A percentile compares a stretch with the other conserved stretches of the same genome.
phyloP scores from a whole-genome alignment of 2,888 invertebrate genomes.

The Dasysyrphus tricinctus region DNA sequence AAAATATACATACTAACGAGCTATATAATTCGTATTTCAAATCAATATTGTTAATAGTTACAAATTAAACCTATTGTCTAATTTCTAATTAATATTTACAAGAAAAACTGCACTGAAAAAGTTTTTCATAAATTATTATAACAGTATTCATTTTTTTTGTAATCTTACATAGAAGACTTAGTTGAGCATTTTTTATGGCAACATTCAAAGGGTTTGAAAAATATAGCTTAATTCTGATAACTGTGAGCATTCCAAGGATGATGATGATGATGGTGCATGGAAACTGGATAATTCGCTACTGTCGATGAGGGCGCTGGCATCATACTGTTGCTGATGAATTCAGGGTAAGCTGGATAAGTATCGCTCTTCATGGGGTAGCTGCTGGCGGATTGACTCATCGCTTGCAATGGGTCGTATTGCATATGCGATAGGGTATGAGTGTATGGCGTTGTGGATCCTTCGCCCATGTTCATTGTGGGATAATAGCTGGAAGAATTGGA shows the following conservation, averaged over 20 bases:
- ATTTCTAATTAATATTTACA: constrained; percentile 25
- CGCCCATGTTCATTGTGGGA: constrained; percentile 54
- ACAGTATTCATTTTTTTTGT: constrained; percentile 15
- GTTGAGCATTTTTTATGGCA: constrained; percentile 60
- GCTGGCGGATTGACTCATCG: constrained; percentile 54
- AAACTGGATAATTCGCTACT: constrained; percentile 59
- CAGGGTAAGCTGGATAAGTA: constrained; percentile 64
- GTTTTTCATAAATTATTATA: constrained; percentile 16
- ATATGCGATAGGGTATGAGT: constrained; percentile 52
- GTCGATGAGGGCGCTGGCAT: constrained; percentile 56
- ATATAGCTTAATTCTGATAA: constrained; percentile 58
- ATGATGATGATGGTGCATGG: constrained; percentile 58
- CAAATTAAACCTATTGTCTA: constrained; percentile 27
- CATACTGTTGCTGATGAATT: constrained; percentile 69
- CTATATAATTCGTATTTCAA: constrained; percentile 51
- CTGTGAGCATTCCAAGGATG: constrained; percentile 66
- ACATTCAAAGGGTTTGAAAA: constrained; percentile 25
- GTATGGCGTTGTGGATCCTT: constrained; percentile 53
- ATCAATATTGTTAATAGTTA: constrained; percentile 34
- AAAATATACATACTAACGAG: constrained; percentile 67
- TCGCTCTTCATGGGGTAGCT: constrained; percentile 63
- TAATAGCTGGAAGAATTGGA: constrained; percentile 62
- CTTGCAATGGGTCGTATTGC: constrained; percentile 67
- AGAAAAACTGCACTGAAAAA: constrained; percentile 26
- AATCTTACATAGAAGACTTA: constrained; percentile 60